These are phyloP conservation scores for Saturnia japonica DNA, from an alignment of 2,888 invertebrate species.

Conservation along the genomic window DNA sequence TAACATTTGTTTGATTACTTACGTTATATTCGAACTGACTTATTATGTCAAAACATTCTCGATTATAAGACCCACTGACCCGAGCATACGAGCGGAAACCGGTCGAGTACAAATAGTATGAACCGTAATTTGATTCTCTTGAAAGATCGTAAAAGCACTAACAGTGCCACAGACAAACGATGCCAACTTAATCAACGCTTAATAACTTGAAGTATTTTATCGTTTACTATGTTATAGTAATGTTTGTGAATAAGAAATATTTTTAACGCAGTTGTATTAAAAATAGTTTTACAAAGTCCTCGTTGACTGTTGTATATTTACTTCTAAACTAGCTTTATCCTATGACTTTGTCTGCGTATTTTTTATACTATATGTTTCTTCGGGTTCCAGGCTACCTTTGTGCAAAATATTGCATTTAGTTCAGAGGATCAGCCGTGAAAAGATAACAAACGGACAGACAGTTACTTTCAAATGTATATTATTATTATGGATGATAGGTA, in stretches of 20 bases:
- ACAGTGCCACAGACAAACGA: slow-evolving; percentile 7
- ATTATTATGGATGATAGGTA: no score
- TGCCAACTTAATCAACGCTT: slow-evolving; percentile 9
- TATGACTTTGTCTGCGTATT: no score
- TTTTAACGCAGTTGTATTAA: no score
- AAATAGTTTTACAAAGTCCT: no score
- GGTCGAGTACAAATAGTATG: slow-evolving; percentile 13
- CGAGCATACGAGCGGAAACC: background rate
- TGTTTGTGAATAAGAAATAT: no score
- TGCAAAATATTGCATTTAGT: no score
- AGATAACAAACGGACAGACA: no score
- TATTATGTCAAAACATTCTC: background rate
- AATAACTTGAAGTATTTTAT: background rate
- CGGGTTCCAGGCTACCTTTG: no score
- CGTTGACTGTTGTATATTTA: background rate
- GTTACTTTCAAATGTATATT: no score
- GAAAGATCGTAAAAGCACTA: slow-evolving; percentile 9
- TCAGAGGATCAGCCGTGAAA: no score
- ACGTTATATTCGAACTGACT: background rate
- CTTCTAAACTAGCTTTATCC: no score
- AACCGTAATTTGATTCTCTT: slow-evolving; percentile 14
- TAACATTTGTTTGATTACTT: background rate
- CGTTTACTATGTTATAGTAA: background rate
- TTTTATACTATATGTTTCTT: no score
- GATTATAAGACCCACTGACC: background rate